Conservation (phyloP, 2,113 vertebrate species). For the Nansenia antarctica region DNA sequence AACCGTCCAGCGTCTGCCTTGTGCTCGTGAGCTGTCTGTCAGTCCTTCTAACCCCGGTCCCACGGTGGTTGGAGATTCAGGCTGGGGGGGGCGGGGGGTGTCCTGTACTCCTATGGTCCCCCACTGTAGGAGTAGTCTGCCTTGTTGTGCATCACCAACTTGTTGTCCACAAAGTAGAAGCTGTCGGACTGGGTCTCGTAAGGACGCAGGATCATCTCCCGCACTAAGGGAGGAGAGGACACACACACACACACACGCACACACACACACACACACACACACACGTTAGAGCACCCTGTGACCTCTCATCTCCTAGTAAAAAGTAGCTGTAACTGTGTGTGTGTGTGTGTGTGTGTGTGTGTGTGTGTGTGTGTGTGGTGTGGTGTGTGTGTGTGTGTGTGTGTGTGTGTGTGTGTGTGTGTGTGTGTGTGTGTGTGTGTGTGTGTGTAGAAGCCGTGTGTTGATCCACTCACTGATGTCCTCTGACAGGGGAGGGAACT, state of each 20-base stretch:
- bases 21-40: constrained; percentile 45
- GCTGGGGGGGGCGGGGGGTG: constrained; percentile 19
- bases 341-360: background rate
- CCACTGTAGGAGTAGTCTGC: constrained; percentile 98
- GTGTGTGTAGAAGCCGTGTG: too few relatives aligned
- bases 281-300: too few relatives aligned
- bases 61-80: constrained; percentile 23
- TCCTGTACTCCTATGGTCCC: constrained; percentile 75
- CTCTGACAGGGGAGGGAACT: constrained; percentile 94
- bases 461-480: constrained; percentile 96
- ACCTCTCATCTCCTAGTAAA: too few relatives aligned
- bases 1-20: constrained; percentile 15
- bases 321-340: background rate
- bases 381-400: background rate
- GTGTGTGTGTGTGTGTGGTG: background rate
- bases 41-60: constrained; percentile 55
- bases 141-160: constrained; percentile 99
- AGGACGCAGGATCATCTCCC: constrained; percentile 92
- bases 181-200: constrained; percentile 99
- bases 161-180: constrained; percentile 99
- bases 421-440: background rate
- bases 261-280: too few relatives aligned
- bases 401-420: background rate
- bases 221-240: constrained; percentile 78
- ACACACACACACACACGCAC: too few relatives aligned